phyloP scores from a whole-genome alignment of 2,113 vertebrate species.

The Corythoichthys intestinalis region DNA sequence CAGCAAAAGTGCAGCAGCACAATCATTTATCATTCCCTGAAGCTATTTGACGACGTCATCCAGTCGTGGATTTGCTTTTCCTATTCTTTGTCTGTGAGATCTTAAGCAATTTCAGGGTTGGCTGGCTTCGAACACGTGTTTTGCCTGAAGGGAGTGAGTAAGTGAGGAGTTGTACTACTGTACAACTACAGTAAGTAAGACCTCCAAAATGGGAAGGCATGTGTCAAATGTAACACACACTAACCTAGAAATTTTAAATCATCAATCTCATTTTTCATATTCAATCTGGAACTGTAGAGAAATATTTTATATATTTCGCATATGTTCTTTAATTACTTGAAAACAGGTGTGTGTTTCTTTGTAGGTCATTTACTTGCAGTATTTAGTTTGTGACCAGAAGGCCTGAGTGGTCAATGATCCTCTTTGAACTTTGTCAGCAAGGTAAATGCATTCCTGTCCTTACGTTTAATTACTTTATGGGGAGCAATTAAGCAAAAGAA shows the following conservation, averaged over 20 bases:
- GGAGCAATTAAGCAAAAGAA: too few relatives aligned
- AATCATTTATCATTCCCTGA: conserved; percentile 25
- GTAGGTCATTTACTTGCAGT: too few relatives aligned
- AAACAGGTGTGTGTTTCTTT: too few relatives aligned
- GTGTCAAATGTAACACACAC: conserved; percentile 9
- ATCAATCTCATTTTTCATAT: conserved; percentile 24
- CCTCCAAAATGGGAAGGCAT: conserved; percentile 5
- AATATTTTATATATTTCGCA: too few relatives aligned
- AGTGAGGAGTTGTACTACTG: conserved; percentile 23
- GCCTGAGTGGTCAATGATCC: too few relatives aligned
- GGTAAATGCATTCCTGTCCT: too few relatives aligned
- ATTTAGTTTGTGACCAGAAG: too few relatives aligned
- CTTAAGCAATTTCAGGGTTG: conserved; percentile 37
- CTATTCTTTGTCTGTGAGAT: conserved; percentile 39
- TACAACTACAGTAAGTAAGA: conserved; percentile 32
- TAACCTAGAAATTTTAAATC: conserved; percentile 17
- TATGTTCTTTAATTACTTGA: too few relatives aligned
- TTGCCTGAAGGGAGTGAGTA: conserved; percentile 46
- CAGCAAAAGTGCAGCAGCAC: conserved; percentile 8
- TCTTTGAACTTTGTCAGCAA: too few relatives aligned
- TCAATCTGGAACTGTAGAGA: conserved; percentile 1
- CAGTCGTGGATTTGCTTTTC: conserved; percentile 8
- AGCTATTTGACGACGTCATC: conserved; percentile 23
- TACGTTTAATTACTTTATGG: too few relatives aligned
- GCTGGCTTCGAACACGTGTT: conserved; percentile 40